Conservation (phyloP, 2,113 vertebrate genomes). For the Falcunculus frontatus region DNA sequence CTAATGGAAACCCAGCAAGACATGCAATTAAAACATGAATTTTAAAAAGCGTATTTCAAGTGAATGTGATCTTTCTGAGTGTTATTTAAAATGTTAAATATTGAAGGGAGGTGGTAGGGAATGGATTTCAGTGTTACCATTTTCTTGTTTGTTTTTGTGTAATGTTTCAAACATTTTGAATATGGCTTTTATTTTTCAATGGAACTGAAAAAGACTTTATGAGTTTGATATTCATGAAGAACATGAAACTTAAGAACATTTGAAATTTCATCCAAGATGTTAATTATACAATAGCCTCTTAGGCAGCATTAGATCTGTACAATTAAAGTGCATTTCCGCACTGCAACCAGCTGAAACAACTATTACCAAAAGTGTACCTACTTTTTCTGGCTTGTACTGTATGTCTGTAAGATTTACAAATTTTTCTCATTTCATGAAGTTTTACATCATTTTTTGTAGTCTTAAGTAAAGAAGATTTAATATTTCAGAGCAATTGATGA, state of each 20-base stretch:
- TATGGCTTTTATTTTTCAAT: background rate
- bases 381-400: background rate
- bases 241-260: background rate
- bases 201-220: background rate
- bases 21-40: background rate
- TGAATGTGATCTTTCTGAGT: background rate
- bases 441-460: background rate
- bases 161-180: background rate
- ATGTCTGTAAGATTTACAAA: background rate
- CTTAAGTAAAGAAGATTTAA: background rate
- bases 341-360: background rate
- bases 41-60: background rate
- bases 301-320: background rate
- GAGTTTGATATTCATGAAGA: background rate
- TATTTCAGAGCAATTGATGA: background rate
- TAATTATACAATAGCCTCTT: background rate
- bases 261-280: background rate
- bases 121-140: fast-evolving
- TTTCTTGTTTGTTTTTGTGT: background rate
- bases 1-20: background rate
- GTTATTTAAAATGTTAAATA: background rate
- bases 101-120: background rate
- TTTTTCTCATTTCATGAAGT: background rate
- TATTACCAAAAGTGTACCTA: background rate
- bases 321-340: background rate